These are phyloP conservation scores for Podarcis cretensis DNA, from an alignment of 2,113 vertebrate species.

Conservation along the genomic window DNA sequence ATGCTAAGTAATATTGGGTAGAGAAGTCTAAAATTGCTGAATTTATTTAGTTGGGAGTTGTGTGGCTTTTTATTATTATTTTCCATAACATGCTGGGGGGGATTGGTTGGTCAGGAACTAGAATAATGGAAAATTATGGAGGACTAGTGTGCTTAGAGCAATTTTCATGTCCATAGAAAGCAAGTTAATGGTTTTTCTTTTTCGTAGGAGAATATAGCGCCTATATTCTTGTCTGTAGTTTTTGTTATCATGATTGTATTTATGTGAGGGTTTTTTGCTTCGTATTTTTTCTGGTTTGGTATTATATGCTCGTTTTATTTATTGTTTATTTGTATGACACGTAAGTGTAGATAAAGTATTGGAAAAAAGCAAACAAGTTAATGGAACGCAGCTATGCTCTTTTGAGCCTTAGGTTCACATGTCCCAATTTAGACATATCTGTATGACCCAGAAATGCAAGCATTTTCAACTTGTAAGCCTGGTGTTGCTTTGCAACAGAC, in stretches of 20 bases:
- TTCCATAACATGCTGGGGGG: not conserved
- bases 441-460: not conserved
- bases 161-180: not conserved
- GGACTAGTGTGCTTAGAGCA: not conserved
- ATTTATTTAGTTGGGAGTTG: not conserved
- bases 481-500: not conserved
- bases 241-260: no score
- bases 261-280: no score
- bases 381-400: no score
- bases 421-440: no score
- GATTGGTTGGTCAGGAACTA: not conserved
- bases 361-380: no score
- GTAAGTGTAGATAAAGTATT: no score
- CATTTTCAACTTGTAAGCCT: not conserved
- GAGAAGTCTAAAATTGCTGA: not conserved
- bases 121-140: not conserved
- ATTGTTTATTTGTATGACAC: no score
- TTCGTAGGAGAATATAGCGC: no score
- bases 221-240: no score
- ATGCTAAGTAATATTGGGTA: not conserved
- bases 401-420: not conserved
- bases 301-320: no score
- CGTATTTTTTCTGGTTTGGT: no score
- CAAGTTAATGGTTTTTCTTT: no score
- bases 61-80: not conserved